Evolutionary conservation across 35 echinoderm and acorn worm species (phyloP), one percentile per base, ranked within the genome.

Genomic region (Ophioderma brevispina): DNA sequence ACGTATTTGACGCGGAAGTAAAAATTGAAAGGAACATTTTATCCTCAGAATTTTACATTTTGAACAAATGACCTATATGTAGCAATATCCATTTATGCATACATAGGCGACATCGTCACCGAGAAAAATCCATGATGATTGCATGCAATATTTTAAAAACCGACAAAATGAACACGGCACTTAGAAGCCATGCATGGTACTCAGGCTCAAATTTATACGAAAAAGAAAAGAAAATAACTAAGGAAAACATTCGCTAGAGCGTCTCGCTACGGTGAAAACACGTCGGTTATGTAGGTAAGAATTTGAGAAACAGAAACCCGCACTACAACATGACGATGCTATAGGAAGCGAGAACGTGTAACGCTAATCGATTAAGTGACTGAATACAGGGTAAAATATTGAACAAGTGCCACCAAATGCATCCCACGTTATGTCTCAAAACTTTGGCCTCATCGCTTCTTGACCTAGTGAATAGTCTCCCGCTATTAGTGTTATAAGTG

Each of bases 341-440:
- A 46, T 25, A 25, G 59, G 59, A 70, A 70, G 59, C 59, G 23
- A 70, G 59, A 70, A 70, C 59, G 59, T 70, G 28, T 70, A 70
- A 52, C 59, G 10, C 15, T 25, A 70, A 70, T 70, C 59, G 59
- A 70, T 70, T 70, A 30, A 70, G 59, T 70, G 59, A 70, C 17
- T 70, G 59, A 70, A 70, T 70, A 70, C 59, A 70, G 59, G 59
- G 59, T 70, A 70, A 30, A 46, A 70, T 70, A 70, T 70, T 70
- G 28, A 70, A 30, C 17, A 70, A 25, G 59, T 70, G 59, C 28
- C 59, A 70, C 59, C 15, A 70, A 70, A 70, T 70, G 59, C 59
- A 70, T 18, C n/a, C 59, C 10, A 2, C 6, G 59, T 70, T 70
- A 25, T 70, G 59, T 70, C 59, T 70, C 59, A 70, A 70, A 70